Evolutionary conservation across 2,888 invertebrate species (phyloP), one percentile per base, ranked within the genome.

Genomic region (Ornithoptera alexandrae): DNA sequence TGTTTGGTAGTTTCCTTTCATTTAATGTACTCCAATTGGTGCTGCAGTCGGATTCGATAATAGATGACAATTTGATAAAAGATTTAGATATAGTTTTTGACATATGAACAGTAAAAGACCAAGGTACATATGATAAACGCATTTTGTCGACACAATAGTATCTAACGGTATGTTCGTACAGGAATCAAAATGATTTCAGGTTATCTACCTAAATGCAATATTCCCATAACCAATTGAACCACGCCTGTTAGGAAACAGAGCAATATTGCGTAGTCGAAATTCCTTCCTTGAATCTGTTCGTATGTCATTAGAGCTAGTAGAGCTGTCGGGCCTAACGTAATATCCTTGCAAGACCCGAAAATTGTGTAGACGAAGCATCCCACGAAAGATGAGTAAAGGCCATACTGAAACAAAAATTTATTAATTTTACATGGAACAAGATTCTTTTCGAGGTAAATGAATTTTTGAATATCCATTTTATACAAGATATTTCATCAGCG

Each of bases 301-400:
- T 96, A 95, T 0, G 98, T 98, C 96, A 98, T 97, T 50, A 98
- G 93, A 0, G 98, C 96, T 94, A 98, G 95, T 69, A 98, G 93
- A n/a, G 98, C 98, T 0, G 98, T 98, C 3, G 98, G 98, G 10
- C 98, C 97, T 71, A 97, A 95, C 8, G 97, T 97, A 70, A 97
- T 97, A 82, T 97, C 97, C 76, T 96, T 96, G 82, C 96, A 96
- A 64, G 97, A 97, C 39, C 98, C 98, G 77, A 98, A 95, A 71
- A 98, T 86, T 65, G 96, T 95, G 90, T 98, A 99, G 57, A 98
- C 94, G 85, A 98, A 97, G 80, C 98, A 98, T 1, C 98, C 98
- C 89, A 98, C 94, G 87, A 98, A 98, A 1, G 98, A 97, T 0
- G 98, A 98, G 90, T 98, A 98, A 65, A 99, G 93, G 4, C 98